These are phyloP conservation scores for Brachyhypopomus gauderio DNA, from an alignment of 2,113 vertebrate genomes.

Conservation along the genomic window DNA sequence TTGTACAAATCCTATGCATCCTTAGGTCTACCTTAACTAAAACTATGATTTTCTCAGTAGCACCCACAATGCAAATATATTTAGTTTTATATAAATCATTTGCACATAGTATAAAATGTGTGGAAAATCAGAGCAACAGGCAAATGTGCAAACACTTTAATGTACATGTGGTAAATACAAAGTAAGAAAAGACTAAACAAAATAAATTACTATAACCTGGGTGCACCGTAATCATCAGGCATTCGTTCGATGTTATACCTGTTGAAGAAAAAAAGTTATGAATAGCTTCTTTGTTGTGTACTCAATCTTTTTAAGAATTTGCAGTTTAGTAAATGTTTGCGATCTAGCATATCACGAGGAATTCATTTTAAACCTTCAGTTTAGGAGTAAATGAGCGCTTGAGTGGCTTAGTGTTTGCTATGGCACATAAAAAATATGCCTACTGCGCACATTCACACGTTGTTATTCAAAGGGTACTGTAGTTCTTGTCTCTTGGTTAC, in stretches of 20 bases:
- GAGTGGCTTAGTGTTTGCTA: background rate
- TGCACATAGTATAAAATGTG: background rate
- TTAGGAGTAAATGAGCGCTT: background rate
- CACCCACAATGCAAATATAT: background rate
- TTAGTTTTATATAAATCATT: background rate
- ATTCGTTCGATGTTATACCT: conserved; percentile 98
- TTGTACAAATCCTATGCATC: background rate
- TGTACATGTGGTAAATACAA: background rate
- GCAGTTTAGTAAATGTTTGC: too few species aligned
- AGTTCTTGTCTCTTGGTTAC: background rate
- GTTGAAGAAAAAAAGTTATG: conserved; percentile 34
- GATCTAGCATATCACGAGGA: too few species aligned
- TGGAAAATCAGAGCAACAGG: background rate
- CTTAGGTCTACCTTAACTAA: background rate
- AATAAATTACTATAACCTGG: conserved; percentile 79
- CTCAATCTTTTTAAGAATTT: too few species aligned
- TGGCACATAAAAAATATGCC: background rate
- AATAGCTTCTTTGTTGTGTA: too few species aligned
- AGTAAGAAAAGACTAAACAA: background rate
- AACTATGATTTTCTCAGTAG: background rate
- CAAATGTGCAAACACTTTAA: conserved; percentile 10
- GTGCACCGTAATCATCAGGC: conserved; percentile 98
- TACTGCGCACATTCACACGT: background rate
- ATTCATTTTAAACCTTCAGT: too few species aligned
- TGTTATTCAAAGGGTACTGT: background rate